These are phyloP conservation scores for Noctua janthina DNA, from an alignment of 2,888 invertebrate genomes.

Conservation along the genomic window DNA sequence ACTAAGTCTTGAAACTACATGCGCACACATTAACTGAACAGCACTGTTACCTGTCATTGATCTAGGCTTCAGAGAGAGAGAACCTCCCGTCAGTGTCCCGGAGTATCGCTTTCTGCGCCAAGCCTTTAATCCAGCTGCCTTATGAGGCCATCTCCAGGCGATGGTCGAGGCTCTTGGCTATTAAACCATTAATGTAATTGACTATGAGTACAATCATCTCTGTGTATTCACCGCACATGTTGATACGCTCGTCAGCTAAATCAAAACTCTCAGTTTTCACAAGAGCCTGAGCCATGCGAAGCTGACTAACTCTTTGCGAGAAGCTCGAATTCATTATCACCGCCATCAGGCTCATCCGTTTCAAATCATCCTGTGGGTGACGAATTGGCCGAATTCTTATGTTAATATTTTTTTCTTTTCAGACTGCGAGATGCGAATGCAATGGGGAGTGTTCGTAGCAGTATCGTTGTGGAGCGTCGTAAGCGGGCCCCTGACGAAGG, in stretches of 20 bases:
- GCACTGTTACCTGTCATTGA: background rate
- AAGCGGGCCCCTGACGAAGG: slow-evolving; percentile 31
- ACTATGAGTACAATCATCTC: background rate
- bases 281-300: background rate
- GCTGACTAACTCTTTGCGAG: background rate
- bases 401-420: slow-evolving; percentile 14
- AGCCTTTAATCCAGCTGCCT: too few relatives aligned
- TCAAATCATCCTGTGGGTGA: background rate
- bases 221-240: background rate
- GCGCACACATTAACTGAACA: background rate
- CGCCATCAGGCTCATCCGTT: background rate
- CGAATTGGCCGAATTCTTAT: background rate
- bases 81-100: too few relatives aligned
- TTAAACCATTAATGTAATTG: background rate
- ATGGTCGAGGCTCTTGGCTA: too few relatives aligned
- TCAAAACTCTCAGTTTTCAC: background rate
- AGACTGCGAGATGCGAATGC: slow-evolving; percentile 50
- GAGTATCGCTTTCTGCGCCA: background rate
- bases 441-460: slow-evolving; percentile 42
- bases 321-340: background rate
- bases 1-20: slow-evolving; percentile 14
- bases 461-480: slow-evolving; percentile 50
- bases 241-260: background rate
- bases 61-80: background rate
- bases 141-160: too few relatives aligned